Evolutionary conservation across 2,888 invertebrate genomes (phyloP), one percentile per base, ranked within the genome.

Genomic region (Lagria hirta): DNA sequence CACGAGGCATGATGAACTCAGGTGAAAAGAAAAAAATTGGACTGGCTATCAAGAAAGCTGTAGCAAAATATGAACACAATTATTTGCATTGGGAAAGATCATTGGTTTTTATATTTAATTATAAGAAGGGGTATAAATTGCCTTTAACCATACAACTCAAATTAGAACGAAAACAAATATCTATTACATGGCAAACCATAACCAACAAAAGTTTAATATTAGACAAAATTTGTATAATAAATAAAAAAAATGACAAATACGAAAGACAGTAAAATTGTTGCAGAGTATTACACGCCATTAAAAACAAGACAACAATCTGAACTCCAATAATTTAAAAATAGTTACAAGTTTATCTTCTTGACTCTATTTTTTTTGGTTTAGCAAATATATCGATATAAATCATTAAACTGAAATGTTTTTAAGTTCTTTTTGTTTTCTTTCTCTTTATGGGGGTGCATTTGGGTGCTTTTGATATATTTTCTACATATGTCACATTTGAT

Each of bases 41-140:
- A 15, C 28, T 15, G 28, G 28, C 17, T 28, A 28, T 28, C 29
- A 29, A 29, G 29, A 29, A 29, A 29, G 29, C 29, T 29, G 29
- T 29, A 29, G 17, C 16, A 29, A 29, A 29, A 29, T 29, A 29
- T 16, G 18, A 29, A 16, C 29, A 29, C 16, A 15, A 28, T 13
- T 28, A 15, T n/a, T n/a, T n/a, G 28, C 15, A 15, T 28, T 28
- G 28, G 15, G 16, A 28, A 28, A 28, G n/a, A 28, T 14, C 28
- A 15, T 28, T 28, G 11, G 8, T 28, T 28, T 28, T 14, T 5
- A 32, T 15, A 22, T 22, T 22, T 22, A 22, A 22, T 22, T 4
- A 22, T 22, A 3, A 22, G 22, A 22, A 22, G 22, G 22, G 22
- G 22, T 22, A 22, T 22, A 22, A 22, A 22, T 22, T 22, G 22